Conservation (phyloP, 2,113 vertebrate species). For the Pantherophis guttatus region DNA sequence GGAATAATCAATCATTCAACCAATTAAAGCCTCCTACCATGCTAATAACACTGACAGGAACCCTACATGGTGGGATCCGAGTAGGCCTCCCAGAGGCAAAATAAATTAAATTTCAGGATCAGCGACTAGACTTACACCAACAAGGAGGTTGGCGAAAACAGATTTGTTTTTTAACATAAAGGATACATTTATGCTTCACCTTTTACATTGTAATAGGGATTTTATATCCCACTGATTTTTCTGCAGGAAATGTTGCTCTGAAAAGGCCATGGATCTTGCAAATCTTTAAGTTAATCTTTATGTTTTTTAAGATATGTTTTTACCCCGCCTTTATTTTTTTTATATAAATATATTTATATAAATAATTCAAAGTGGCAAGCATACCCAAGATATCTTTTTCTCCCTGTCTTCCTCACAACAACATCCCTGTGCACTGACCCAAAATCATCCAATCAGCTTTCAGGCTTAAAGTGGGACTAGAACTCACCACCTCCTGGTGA, state of each 20-base stretch:
- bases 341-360: neutral
- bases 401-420: neutral
- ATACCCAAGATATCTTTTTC: neutral
- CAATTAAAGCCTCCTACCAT: neutral
- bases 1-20: neutral
- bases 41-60: neutral
- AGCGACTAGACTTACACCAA: neutral
- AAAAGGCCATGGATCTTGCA: neutral
- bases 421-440: neutral
- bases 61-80: neutral
- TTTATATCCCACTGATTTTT: neutral
- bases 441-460: neutral
- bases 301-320: neutral
- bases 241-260: neutral
- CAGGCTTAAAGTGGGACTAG: neutral
- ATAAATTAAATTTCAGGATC: constrained; percentile 3
- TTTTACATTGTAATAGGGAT: neutral
- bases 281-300: neutral
- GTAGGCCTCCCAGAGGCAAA: neutral
- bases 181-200: neutral
- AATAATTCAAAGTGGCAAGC: neutral
- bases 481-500: neutral
- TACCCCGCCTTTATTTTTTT: neutral
- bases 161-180: neutral
- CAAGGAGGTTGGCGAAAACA: neutral